A percentile compares a stretch with the other conserved stretches of the same genome.
These are phyloP conservation scores for Teleogryllus occipitalis DNA, from an alignment of 1,140 invertebrate species.

Conservation along the genomic window DNA sequence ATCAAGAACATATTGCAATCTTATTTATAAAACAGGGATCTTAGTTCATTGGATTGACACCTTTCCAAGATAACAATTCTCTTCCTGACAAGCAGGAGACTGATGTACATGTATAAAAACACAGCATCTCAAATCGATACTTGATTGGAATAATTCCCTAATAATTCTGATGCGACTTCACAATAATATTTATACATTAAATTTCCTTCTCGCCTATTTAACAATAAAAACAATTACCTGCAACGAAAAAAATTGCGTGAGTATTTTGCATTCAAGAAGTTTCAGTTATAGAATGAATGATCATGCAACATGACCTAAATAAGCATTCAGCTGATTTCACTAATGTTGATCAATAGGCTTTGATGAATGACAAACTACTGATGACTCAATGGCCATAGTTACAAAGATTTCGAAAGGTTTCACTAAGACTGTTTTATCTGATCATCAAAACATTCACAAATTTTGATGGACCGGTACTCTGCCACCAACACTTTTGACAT, in stretches of 20 bases:
- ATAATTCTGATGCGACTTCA: neutral
- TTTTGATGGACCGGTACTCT: too few species aligned
- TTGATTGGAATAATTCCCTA: neutral
- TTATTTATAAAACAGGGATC: neutral
- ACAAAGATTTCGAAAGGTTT: too few species aligned
- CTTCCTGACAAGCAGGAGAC: neutral
- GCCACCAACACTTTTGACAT: too few species aligned
- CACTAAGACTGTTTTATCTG: too few species aligned
- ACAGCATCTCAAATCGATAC: neutral
- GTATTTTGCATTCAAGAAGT: too few species aligned
- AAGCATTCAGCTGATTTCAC: too few species aligned
- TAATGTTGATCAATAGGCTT: too few species aligned
- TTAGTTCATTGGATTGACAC: neutral
- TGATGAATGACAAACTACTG: too few species aligned
- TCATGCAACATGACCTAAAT: too few species aligned
- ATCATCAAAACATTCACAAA: too few species aligned
- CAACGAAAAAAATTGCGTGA: neutral
- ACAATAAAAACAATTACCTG: slow-evolving; percentile 5
- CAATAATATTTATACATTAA: neutral
- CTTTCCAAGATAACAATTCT: neutral
- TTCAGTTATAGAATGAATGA: too few species aligned
- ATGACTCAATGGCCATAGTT: too few species aligned
- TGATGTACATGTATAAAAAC: neutral
- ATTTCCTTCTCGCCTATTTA: neutral
- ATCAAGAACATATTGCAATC: slow-evolving; percentile 1